Percentiles rank a stretch among this genome's conserved stretches.
These are phyloP conservation scores for Nipponacmea schrenckii DNA, from an alignment of 2,888 invertebrate species.

Conservation along the genomic window DNA sequence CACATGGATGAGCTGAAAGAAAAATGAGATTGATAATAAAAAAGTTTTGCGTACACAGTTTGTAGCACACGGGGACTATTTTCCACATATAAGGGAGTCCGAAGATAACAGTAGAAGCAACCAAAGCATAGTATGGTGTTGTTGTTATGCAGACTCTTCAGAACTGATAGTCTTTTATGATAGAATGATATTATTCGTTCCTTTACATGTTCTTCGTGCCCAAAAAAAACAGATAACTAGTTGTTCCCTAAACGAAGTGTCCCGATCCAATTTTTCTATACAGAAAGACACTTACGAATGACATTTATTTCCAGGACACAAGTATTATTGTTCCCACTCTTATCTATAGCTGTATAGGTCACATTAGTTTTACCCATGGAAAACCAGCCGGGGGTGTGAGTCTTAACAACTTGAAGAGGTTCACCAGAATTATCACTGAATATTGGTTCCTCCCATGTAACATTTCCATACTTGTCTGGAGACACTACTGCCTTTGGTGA, in stretches of 20 bases:
- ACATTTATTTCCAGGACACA: constrained; percentile 75
- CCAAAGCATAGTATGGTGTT: too few species aligned
- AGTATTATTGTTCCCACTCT: constrained; percentile 73
- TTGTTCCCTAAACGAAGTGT: too few species aligned
- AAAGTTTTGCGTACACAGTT: background rate
- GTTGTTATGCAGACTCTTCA: too few species aligned
- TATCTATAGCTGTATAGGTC: constrained; percentile 75
- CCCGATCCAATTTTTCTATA: too few species aligned
- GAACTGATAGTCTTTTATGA: too few species aligned
- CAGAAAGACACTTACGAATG: constrained; percentile 49
- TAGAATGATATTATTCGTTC: too few species aligned
- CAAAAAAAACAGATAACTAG: too few species aligned
- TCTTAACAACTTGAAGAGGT: constrained; percentile 55
- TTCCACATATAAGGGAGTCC: too few species aligned
- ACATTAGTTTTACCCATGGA: constrained; percentile 73
- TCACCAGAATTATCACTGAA: constrained; percentile 73
- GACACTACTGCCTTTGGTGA: constrained; percentile 73
- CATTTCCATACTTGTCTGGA: constrained; percentile 40
- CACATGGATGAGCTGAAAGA: constrained; percentile 68
- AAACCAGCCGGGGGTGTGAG: constrained; percentile 70
- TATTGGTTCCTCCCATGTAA: constrained; percentile 73
- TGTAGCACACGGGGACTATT: too few species aligned
- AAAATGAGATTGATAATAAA: background rate
- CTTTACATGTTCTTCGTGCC: too few species aligned
- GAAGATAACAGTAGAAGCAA: too few species aligned